Evolutionary conservation across 1,140 invertebrate genomes (phyloP).

Genomic region (Panagrolaimus sp.): DNA sequence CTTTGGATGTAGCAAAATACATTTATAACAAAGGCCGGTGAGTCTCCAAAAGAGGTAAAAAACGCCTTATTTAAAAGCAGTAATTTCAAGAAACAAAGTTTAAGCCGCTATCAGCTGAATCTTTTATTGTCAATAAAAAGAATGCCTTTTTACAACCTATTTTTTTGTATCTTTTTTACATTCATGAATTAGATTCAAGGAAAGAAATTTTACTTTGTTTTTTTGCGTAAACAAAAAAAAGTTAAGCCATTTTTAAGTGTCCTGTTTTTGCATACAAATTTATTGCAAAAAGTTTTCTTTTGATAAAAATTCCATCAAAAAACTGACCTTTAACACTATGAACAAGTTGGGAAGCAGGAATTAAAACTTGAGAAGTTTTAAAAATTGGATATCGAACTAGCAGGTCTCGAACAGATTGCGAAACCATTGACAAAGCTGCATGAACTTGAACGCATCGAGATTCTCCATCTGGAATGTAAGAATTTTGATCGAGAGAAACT

Average conservation of each 20-base stretch:
- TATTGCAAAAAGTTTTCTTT: too few species aligned
- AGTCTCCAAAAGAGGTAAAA: background rate
- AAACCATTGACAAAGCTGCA: conserved; percentile 54
- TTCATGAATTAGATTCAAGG: too few species aligned
- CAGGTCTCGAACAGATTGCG: conserved; percentile 51
- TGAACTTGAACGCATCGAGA: conserved; percentile 52
- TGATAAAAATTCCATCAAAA: background rate
- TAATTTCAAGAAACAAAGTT: too few species aligned
- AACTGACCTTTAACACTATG: conserved; percentile 46
- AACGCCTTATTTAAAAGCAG: too few species aligned
- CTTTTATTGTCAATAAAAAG: too few species aligned
- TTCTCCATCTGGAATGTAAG: conserved; percentile 46
- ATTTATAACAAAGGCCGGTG: background rate
- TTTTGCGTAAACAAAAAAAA: too few species aligned
- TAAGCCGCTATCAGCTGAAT: too few species aligned
- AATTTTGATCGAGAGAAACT: conserved; percentile 36
- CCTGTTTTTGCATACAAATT: too few species aligned
- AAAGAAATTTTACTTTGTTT: too few species aligned
- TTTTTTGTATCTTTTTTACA: too few species aligned
- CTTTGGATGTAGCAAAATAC: background rate
- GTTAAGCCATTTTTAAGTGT: too few species aligned
- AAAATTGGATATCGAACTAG: conserved; percentile 48
- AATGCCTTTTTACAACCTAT: too few species aligned
- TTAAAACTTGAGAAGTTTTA: conserved; percentile 53
- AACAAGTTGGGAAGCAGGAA: conserved; percentile 54